Evolutionary conservation across 37 sponge, comb jelly and placozoan genomes (phyloP).

Genomic region (Diacarnus erythraeanus): DNA sequence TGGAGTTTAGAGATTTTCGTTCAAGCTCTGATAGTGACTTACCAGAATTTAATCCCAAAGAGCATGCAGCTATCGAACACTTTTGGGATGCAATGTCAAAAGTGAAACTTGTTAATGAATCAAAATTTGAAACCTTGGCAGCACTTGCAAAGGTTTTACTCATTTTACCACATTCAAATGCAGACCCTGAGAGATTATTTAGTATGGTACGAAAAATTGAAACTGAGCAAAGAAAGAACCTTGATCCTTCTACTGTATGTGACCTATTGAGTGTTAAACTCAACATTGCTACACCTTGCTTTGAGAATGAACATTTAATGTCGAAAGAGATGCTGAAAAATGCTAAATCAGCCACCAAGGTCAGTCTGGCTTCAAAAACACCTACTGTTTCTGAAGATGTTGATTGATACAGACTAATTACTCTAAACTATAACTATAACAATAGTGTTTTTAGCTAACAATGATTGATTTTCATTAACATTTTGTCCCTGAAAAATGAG

Average conservation of each 20-base stretch:
- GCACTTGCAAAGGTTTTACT: slow-evolving; percentile 19
- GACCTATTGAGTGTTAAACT: slow-evolving; percentile 32
- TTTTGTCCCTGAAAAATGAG: slow-evolving; percentile 1
- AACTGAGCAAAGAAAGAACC: slow-evolving; percentile 25
- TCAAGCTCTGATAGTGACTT: slow-evolving; percentile 10
- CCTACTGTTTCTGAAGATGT: not conserved
- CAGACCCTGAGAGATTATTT: slow-evolving; percentile 38
- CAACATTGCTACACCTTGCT: slow-evolving; percentile 35
- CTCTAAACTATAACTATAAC: not conserved
- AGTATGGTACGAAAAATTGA: slow-evolving; percentile 33
- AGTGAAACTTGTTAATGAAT: not conserved
- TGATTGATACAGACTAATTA: not conserved
- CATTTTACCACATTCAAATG: slow-evolving; percentile 39
- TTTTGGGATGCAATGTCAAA: slow-evolving; percentile 20
- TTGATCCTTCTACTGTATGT: slow-evolving; percentile 39
- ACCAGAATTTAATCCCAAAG: slow-evolving; percentile 3
- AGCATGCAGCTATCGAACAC: slow-evolving; percentile 24
- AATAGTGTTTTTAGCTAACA: not conserved
- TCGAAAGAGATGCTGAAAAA: not conserved
- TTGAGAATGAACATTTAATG: slow-evolving; percentile 15
- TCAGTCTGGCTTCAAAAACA: no score
- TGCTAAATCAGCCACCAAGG: slow-evolving; percentile 21
- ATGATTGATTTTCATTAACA: not conserved
- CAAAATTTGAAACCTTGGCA: slow-evolving; percentile 25
- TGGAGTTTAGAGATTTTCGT: slow-evolving; percentile 21